phyloP scores from a whole-genome alignment of 2,113 vertebrate genomes.

The Mola mola region DNA sequence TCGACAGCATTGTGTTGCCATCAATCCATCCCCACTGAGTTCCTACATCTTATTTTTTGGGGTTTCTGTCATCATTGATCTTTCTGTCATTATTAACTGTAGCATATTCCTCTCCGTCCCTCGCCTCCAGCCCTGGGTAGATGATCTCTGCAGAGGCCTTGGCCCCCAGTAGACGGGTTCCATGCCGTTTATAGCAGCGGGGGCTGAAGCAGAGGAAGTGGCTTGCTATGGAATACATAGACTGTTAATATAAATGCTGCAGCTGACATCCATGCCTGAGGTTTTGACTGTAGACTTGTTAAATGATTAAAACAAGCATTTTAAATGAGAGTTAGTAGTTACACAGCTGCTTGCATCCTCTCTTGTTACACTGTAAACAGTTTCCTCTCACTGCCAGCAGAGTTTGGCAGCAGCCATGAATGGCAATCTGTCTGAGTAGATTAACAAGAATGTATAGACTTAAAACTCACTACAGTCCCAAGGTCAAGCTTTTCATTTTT shows the following conservation, averaged over 20 bases:
- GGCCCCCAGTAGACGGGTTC: slow-evolving; percentile 10
- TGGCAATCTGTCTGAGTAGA: background rate
- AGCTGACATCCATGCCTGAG: slow-evolving; percentile 31
- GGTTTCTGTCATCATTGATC: slow-evolving; percentile 5
- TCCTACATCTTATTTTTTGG: slow-evolving; percentile 1
- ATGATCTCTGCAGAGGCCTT: slow-evolving; percentile 11
- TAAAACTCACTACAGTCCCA: slow-evolving; percentile 4
- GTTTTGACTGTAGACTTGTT: slow-evolving; percentile 53
- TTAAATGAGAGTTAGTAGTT: slow-evolving; percentile 38
- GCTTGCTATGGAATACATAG: slow-evolving; percentile 50
- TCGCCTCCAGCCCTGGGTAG: background rate
- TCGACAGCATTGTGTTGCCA: slow-evolving; percentile 8
- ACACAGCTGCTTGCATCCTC: slow-evolving; percentile 25
- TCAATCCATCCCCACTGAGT: background rate
- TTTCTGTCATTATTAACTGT: slow-evolving; percentile 4
- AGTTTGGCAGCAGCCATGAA: slow-evolving; percentile 6
- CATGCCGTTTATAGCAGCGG: slow-evolving; percentile 38
- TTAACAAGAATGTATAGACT: background rate
- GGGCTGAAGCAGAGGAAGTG: slow-evolving; percentile 37
- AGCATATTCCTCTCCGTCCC: slow-evolving; percentile 15
- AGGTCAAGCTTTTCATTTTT: slow-evolving; percentile 18
- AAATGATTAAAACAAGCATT: slow-evolving; percentile 50
- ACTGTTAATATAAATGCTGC: slow-evolving; percentile 41
- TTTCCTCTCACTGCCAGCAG: background rate
- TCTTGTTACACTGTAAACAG: slow-evolving; percentile 22